Percentiles rank a stretch among this genome's conserved stretches.
Evolutionary conservation across 2,888 invertebrate species (phyloP).

Genomic region (Erebia ligea): DNA sequence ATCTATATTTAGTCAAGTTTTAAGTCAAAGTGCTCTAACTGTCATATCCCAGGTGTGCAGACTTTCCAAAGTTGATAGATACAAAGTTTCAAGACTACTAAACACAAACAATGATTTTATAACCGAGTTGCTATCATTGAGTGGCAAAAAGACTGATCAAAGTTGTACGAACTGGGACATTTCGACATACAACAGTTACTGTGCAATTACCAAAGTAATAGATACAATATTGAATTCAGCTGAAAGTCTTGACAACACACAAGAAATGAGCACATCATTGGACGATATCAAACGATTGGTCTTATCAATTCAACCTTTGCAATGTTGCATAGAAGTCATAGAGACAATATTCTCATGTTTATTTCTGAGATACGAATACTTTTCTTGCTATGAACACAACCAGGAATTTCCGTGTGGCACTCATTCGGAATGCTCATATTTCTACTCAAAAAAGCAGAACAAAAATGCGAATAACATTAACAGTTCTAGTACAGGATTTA

Average conservation of each 20-base stretch:
- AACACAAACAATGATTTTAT: conserved; percentile 74
- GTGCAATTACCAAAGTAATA: conserved; percentile 77
- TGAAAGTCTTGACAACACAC: conserved; percentile 59
- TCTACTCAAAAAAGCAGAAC: conserved; percentile 72
- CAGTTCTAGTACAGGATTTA: conserved; percentile 73
- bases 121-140: conserved; percentile 61
- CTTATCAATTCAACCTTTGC: conserved; percentile 72
- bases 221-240: conserved; percentile 73
- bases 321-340: conserved; percentile 84
- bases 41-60: conserved; percentile 79
- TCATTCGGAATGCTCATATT: conserved; percentile 77
- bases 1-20: conserved; percentile 73
- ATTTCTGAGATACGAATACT: conserved; percentile 85
- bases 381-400: conserved; percentile 78
- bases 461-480: conserved; percentile 54
- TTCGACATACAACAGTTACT: conserved; percentile 78
- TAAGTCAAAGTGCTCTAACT: conserved; percentile 75
- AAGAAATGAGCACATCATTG: conserved; percentile 67
- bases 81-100: conserved; percentile 75
- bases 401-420: conserved; percentile 73
- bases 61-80: conserved; percentile 75
- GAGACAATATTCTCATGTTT: conserved; percentile 89
- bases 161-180: conserved; percentile 68
- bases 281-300: conserved; percentile 76
- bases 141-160: conserved; percentile 50